Base-by-base conservation (phyloP, 2,113 vertebrate genomes). In the Scatophagus argus region DNA sequence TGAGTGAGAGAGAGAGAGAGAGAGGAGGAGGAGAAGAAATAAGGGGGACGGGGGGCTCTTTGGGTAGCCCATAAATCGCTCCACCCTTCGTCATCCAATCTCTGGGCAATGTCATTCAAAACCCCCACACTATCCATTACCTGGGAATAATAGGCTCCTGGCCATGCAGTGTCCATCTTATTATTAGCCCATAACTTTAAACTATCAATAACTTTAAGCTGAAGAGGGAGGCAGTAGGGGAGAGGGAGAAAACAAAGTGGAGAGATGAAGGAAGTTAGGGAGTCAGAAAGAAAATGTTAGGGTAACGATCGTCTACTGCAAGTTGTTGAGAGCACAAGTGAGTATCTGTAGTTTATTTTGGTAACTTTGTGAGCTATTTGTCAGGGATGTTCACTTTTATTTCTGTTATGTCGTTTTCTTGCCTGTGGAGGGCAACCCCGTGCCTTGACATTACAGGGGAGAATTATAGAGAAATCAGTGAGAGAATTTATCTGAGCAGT, bases 101-200 rank as follows among this genome's bases (percentile, higher is more conserved):
- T 93, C 89, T 80, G 77, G 78, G 93, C 92, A 95, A 94, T 94
- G 93, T 93, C 95, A 94, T 95, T 95, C 92, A 94, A 93, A 94
- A 80, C 77, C 90, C 85, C 87, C 13, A 34, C 87, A 79, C 93
- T 88, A 94, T 95, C 93, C 89, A 94, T 95, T 95, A 95, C 91
- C 87, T 73, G 77, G 67, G 82, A 90, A 94, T 95, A 95, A 95
- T 94, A 93, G 94, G 74, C 91, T 94, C 84, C 89, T 88, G 92
- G 85, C 88, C 91, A 90, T 92, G 92, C 93, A 92, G 91, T 93
- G 93, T 92, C 93, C 91, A 86, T 88, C 90, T 82, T 90, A 95
- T 94, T 95, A 94, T 95, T 93, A 92, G 89, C 80, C 93, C 89
- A 94, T 94, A 93, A 95, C 90, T 94, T 94, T 85, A 89, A 91